Base-by-base conservation (phyloP, 35 echinoderm and acorn worm species). In the Heliocidaris erythrogramma region DNA sequence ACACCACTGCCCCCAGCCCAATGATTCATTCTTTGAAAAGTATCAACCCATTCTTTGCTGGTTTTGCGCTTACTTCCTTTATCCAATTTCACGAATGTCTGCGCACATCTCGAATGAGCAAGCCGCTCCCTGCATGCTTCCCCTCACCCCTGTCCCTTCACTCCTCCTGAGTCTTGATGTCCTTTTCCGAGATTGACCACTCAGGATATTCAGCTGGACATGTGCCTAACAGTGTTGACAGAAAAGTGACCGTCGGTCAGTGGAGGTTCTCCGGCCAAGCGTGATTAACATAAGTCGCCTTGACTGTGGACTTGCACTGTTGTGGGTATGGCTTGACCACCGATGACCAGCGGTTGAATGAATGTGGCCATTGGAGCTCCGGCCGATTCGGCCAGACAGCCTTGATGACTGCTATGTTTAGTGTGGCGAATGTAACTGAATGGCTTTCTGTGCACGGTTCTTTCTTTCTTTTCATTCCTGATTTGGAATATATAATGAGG, bases 161-260 rank as follows among this genome's bases (percentile, higher is more conserved):
- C 47, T 31, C 47, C 30, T 89, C 87, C 31, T 89, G 30, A 47
- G 11, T 89, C 87, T 89, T 48, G 31, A n/a, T 89, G 31, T 35
- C 87, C 87, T 48, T 89, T 21, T 18, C 4, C 9, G 87, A 89
- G 87, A 48, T 89, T 89, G 87, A 89, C 87, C 87, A 48, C 29
- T 42, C 87, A 48, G 87, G 87, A 89, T 32, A 89, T 89, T 89
- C 87, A 89, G 87, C 87, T 89, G 87, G 87, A 32, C 87, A 89
- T 89, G 87, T 89, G 87, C 31, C 87, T 32, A 42, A 13, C 47
- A 13, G 87, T 47, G 87, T 47, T 89, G 87, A 89, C 87, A 89
- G 87, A 89, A 89, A 89, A 89, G 87, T 89, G 87, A 89, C 87
- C 87, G 24, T 89, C 32, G 87, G 31, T 89, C 87, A 32, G 31